phyloP scores from a whole-genome alignment of 2,888 invertebrate genomes.

The Mythimna lalbum region DNA sequence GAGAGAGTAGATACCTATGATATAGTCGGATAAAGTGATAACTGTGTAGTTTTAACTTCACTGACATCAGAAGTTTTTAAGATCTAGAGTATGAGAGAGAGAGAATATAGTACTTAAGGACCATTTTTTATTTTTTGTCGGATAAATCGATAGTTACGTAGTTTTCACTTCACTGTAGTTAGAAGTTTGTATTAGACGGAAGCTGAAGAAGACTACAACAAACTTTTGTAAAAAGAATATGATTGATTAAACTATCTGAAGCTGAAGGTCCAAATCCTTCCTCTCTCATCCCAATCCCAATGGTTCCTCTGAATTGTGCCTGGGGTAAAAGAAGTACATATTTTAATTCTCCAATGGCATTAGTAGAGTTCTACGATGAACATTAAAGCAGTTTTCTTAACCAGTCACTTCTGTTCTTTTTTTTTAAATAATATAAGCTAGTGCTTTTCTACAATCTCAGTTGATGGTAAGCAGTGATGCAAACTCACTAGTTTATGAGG shows the following conservation, averaged over 20 bases:
- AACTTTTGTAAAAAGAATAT: background rate
- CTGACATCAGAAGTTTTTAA: background rate
- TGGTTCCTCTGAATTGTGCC: background rate
- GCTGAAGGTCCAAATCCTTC: too few species aligned
- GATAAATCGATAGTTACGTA: background rate
- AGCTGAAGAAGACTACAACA: background rate
- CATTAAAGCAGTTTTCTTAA: conserved; percentile 7
- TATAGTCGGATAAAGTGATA: too few species aligned
- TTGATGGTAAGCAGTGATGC: too few species aligned
- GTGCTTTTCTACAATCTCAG: too few species aligned
- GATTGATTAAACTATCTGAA: background rate
- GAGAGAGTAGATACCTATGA: too few species aligned
- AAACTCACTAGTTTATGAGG: too few species aligned
- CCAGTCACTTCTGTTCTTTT: background rate
- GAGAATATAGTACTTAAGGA: conserved; percentile 5
- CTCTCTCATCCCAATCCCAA: too few species aligned
- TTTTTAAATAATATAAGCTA: background rate
- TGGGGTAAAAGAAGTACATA: background rate
- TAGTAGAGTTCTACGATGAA: background rate
- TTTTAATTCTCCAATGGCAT: background rate
- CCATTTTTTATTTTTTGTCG: background rate
- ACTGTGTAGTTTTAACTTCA: conserved; percentile 1
- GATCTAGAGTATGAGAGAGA: too few species aligned
- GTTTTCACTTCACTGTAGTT: background rate
- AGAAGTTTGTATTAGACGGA: too few species aligned